Percentiles rank a stretch among this genome's conserved stretches.
Conservation (phyloP, 37 sponge, comb jelly and placozoan genomes). For the Halichondria panicea region DNA sequence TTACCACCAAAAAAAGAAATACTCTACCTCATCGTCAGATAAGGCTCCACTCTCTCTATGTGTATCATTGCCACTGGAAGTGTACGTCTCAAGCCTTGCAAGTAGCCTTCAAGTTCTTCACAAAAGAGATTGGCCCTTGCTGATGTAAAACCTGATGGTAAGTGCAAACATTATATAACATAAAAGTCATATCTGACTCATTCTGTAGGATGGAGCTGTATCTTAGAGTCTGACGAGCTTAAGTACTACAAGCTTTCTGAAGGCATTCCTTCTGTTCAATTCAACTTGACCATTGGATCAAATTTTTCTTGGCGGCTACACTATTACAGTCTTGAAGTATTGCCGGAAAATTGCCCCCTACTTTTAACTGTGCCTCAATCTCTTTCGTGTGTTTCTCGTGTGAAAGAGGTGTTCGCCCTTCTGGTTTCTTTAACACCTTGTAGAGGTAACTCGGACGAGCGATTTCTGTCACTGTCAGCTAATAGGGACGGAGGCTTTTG, state of each 20-base stretch:
- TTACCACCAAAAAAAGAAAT: neutral
- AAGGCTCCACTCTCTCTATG: neutral
- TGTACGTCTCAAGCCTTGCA: neutral
- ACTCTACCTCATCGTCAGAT: neutral
- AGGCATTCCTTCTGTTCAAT: neutral
- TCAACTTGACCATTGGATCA: neutral
- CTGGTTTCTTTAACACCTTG: neutral
- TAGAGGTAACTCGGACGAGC: conserved; percentile 14
- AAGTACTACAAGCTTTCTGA: neutral
- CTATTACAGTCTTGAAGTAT: neutral
- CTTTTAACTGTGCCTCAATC: neutral
- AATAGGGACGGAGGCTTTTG: neutral
- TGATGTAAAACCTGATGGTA: neutral
- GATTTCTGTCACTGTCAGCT: conserved; percentile 7
- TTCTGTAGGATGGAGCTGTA: conserved; percentile 3
- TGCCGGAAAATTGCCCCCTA: neutral
- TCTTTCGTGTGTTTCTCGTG: neutral
- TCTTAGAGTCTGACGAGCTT: neutral
- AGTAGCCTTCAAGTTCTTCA: neutral
- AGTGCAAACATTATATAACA: neutral
- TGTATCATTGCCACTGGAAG: neutral
- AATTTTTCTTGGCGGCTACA: neutral
- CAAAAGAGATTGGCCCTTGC: neutral
- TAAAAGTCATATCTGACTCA: neutral
- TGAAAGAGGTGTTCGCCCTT: neutral